phyloP scores from a whole-genome alignment of 2,113 vertebrate genomes.

The Dasyurus viverrinus region DNA sequence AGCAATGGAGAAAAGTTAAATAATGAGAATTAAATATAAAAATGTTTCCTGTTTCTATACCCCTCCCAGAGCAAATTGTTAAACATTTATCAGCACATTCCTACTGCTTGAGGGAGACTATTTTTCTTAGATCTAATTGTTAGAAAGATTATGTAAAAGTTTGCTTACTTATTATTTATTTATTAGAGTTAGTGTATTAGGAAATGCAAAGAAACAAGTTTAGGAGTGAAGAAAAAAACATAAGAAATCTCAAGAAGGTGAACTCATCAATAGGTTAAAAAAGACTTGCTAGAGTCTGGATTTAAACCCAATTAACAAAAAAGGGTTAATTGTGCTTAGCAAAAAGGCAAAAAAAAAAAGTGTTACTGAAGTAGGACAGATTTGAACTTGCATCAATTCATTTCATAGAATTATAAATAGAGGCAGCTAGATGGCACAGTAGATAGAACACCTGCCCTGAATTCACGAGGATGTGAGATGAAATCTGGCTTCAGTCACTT shows the following conservation, averaged over 20 bases:
- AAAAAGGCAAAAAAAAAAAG: background rate
- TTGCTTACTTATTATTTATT: background rate
- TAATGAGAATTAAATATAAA: background rate
- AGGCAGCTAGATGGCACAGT: no score
- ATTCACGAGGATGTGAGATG: no score
- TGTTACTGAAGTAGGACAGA: constrained; percentile 2
- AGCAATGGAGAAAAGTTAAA: background rate
- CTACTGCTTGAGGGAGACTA: background rate
- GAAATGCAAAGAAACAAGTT: background rate
- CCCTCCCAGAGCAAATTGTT: background rate
- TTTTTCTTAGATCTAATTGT: no score
- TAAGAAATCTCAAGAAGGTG: background rate
- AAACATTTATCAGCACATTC: background rate
- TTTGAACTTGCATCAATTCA: background rate
- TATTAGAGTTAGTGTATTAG: background rate
- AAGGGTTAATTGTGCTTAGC: background rate
- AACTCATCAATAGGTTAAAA: background rate
- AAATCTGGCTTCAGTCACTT: no score
- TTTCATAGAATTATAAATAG: no score
- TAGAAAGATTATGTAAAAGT: background rate
- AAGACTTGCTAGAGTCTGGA: background rate
- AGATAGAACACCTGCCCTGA: no score
- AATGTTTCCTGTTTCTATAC: background rate
- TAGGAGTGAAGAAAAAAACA: background rate
- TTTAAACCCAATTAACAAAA: background rate